Percentiles rank a stretch among this genome's conserved stretches.
Evolutionary conservation across 2,888 invertebrate genomes (phyloP).

Genomic region (Mactromeris polynyma): DNA sequence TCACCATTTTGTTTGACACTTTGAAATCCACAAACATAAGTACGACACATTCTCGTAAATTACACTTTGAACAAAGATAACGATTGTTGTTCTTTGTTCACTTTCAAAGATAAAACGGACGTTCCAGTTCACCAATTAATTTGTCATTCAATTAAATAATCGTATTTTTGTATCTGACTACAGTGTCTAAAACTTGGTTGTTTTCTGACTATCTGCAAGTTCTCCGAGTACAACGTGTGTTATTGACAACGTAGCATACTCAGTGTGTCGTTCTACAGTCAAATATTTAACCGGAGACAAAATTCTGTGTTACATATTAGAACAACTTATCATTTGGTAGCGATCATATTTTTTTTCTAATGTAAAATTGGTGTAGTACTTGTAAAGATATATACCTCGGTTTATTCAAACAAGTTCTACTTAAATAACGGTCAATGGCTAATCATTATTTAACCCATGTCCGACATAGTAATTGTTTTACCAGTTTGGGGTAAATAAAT

Average conservation of each 20-base stretch:
- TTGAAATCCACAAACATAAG: too few relatives aligned
- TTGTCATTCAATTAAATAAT: too few relatives aligned
- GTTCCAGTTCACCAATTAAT: too few relatives aligned
- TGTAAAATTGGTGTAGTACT: constrained; percentile 8
- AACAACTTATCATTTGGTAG: not conserved
- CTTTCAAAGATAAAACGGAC: too few relatives aligned
- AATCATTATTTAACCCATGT: not conserved
- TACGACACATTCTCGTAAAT: too few relatives aligned
- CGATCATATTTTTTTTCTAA: not conserved
- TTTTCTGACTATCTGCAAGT: too few relatives aligned
- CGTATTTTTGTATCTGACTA: too few relatives aligned
- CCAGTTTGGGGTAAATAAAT: not conserved
- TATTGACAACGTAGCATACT: not conserved
- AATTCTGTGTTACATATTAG: not conserved
- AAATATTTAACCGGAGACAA: not conserved
- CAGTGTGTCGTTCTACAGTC: not conserved
- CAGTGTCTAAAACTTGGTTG: too few relatives aligned
- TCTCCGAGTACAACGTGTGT: too few relatives aligned
- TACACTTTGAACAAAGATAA: too few relatives aligned
- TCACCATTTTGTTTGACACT: too few relatives aligned
- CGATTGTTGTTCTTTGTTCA: too few relatives aligned
- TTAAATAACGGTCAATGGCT: not conserved
- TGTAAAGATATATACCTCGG: not conserved
- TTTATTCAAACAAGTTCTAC: not conserved
- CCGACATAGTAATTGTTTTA: not conserved